Evolutionary conservation across 2,113 vertebrate species (phyloP), one percentile per base, ranked within the genome.

Genomic region (Onychostruthus taczanowskii): DNA sequence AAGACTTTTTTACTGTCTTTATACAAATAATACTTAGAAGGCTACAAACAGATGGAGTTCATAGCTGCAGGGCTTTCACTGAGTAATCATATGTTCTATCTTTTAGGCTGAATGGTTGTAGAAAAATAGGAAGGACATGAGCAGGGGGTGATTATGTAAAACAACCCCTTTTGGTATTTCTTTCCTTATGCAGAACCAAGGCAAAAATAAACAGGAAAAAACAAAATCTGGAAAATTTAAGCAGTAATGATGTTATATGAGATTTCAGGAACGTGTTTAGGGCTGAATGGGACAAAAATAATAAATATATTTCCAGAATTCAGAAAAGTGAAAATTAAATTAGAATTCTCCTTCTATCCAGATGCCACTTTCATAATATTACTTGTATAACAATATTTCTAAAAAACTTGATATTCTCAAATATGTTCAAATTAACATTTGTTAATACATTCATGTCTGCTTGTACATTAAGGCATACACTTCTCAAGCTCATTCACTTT

Each of bases 1-100:
- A 75, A 84, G 52, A 56, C 49, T 75, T 93, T 93, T 84, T 87
- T 80, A 86, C 90, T 93, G 80, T 92, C 90, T 97, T 89, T 92
- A 58, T 86, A 89, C 73, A 94, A 86, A 78, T 80, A 93, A 67
- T 78, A 28, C 88, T 90, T 94, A 79, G 80, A 93, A 89, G 26
- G 11, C 56, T 92, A 72, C 56, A 84, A 94, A 90, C 44, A 88
- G 82, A 53, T 49, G 52, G 68, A 84, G 66, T 76, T 92, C 73
- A 50, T 64, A 73, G 49, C 69, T 79, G 62, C 73, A 79, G 77
- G 76, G 21, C 64, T 90, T 93, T 93, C 76, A 58, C 68, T 61
- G 53, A 39, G 28, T 69, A 61, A 63, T 86, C 63, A 30, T 77
- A 56, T 63, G 52, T 93, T 90, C 88, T 66, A 6, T 77, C 68